Conservation (phyloP, 2,888 invertebrate genomes). For the Thymelicus acteon region DNA sequence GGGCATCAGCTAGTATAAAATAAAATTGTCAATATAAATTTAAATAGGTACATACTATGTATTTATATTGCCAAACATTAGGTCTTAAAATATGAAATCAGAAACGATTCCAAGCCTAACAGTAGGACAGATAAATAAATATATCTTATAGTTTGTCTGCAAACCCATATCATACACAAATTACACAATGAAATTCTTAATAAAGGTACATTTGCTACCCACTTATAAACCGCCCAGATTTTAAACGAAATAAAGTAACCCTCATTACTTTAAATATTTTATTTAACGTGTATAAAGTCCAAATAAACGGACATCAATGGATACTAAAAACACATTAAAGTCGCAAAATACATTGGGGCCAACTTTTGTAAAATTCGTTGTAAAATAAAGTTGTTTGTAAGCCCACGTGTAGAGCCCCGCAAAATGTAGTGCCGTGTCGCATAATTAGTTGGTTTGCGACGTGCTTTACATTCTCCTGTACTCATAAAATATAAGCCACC, state of each 20-base stretch:
- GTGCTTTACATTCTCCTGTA: constrained; percentile 40
- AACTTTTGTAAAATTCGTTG: constrained; percentile 18
- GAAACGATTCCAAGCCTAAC: too few species aligned
- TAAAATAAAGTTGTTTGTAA: constrained; percentile 31
- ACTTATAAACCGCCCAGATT: neutral
- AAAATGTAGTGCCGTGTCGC: constrained; percentile 32
- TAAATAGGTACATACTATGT: too few species aligned
- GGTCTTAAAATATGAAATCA: too few species aligned
- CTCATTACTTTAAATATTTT: neutral
- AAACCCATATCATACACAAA: too few species aligned
- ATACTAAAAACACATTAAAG: constrained; percentile 12
- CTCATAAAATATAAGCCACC: constrained; percentile 23
- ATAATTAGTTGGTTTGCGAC: constrained; percentile 42
- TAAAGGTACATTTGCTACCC: neutral
- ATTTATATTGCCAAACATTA: too few species aligned
- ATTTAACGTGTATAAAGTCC: neutral
- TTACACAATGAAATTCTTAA: neutral
- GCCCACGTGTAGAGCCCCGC: constrained; percentile 25
- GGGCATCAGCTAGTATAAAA: too few species aligned
- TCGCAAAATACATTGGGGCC: constrained; percentile 13
- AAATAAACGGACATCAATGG: neutral
- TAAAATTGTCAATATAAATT: too few species aligned
- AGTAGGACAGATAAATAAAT: too few species aligned
- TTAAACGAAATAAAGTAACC: neutral
- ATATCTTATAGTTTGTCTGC: too few species aligned